phyloP scores from a whole-genome alignment of 2,113 vertebrate species.

The Spheniscus mendiculus region DNA sequence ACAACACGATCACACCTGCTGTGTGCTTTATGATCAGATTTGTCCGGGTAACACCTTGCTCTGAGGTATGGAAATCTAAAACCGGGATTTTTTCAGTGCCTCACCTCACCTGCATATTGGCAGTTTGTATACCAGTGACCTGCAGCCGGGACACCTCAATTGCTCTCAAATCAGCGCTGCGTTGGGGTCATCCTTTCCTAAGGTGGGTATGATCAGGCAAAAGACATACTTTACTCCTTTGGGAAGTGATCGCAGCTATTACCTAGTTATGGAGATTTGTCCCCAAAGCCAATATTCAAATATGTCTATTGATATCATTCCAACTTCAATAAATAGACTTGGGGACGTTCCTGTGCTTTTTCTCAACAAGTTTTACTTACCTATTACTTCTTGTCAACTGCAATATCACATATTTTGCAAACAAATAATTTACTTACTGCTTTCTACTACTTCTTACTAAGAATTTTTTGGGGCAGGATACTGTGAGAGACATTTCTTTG shows the following conservation, averaged over 20 bases:
- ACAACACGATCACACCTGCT: fast-evolving
- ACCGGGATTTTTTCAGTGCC: neutral
- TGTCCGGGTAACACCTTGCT: neutral
- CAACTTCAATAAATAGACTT: neutral
- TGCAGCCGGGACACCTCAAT: fast-evolving
- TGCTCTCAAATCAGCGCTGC: fast-evolving
- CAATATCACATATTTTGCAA: neutral
- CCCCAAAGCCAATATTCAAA: neutral
- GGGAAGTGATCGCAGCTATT: neutral
- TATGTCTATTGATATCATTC: neutral
- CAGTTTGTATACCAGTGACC: neutral
- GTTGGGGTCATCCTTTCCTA: fast-evolving
- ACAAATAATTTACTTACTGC: neutral
- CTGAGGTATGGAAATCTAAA: neutral
- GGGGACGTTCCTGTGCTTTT: neutral
- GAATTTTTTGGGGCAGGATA: neutral
- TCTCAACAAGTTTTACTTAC: neutral
- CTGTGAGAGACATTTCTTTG: neutral
- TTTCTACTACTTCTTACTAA: neutral
- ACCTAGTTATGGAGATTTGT: neutral
- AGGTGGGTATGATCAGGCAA: neutral
- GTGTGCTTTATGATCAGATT: neutral
- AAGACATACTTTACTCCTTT: neutral
- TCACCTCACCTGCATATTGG: neutral
- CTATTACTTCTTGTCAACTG: neutral